Evolutionary conservation across 1,140 invertebrate species (phyloP), one percentile per base, ranked within the genome.

Genomic region (Carposina sasakii): DNA sequence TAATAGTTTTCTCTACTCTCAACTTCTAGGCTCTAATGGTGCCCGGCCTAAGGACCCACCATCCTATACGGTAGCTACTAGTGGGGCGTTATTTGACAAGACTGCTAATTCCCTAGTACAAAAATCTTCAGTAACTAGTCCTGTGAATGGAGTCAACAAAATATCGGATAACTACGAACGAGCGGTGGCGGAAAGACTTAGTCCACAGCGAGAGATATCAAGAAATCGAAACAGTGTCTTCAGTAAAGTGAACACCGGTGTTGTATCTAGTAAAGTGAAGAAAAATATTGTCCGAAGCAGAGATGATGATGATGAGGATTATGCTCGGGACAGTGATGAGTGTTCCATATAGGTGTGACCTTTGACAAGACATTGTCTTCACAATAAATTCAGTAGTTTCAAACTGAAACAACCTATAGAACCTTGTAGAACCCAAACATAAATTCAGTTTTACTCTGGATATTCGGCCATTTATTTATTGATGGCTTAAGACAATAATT

Each of bases 261-360:
- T 81, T 17, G 81, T 84, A 1, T 67, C 75, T 9, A 63, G 66
- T 19, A 75, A 74, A 49, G 66, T 76, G 47, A 77, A 75, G 54
- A 74, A 72, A 52, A 69, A 30, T n/a, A 51, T 17, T 9, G 50
- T 51, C 2, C 54, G 54, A 0, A 56, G 71, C 17, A 72, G 83
- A 15, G 74, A 84, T 4, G 86, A 86, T n/a, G 85, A 87, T 3
- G 81, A 87, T 26, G 85, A 75, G 3, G 87, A 88, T 51, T 87
- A 88, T 59, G 88, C 88, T 17, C 79, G 85, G 6, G 88, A 89
- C 56, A 88, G 87, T 60, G 88, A 89, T 59, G 88, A 89, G 51
- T 89, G 88, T 63, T 86, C 85, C 57, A 86, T 86, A 60, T 86
- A 82, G 71, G 49, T 16, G 12, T n/a, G n/a, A n/a, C n/a, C n/a